A percentile compares a stretch with the other conserved stretches of the same genome.
Conservation (phyloP, 2,797 vertebrate species). For the Hypotaenidia okinawae region DNA sequence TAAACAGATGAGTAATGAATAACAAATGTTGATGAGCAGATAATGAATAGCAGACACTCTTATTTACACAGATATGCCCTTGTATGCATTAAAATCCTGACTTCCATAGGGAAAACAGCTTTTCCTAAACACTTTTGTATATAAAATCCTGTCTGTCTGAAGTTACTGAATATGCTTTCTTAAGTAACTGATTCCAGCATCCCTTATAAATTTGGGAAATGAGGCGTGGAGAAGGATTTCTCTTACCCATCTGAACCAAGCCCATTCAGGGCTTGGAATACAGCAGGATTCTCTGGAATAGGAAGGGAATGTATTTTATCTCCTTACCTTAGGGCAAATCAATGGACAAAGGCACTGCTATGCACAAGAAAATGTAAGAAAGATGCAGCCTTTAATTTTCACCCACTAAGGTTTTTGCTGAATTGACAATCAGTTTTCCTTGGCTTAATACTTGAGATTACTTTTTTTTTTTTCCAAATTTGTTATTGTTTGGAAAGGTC, state of each 20-base stretch:
- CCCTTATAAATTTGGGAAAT: conserved; percentile 52
- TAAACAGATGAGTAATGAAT: conserved; percentile 67
- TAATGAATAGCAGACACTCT: conserved; percentile 56
- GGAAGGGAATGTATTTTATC: conserved; percentile 26
- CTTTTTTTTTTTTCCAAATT: neutral
- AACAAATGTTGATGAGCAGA: conserved; percentile 65
- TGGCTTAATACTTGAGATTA: neutral
- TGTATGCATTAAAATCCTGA: conserved; percentile 44
- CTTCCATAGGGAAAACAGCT: conserved; percentile 54
- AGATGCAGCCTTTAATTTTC: neutral
- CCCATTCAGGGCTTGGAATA: neutral
- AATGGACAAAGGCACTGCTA: conserved; percentile 56
- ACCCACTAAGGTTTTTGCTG: neutral
- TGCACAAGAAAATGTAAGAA: conserved; percentile 28
- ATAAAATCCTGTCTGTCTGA: conserved; percentile 47
- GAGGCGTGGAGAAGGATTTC: conserved; percentile 11
- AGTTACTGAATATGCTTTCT: conserved; percentile 59
- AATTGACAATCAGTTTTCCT: neutral
- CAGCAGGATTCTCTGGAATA: conserved; percentile 6
- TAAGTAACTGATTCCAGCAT: conserved; percentile 60
- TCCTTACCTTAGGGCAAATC: conserved; percentile 51
- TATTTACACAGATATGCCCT: conserved; percentile 60
- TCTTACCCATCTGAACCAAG: conserved; percentile 25
- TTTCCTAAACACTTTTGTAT: conserved; percentile 51
- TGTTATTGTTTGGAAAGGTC: neutral